These are phyloP conservation scores for Drosophila rhopaloa DNA, from an alignment of 1,140 invertebrate species.

Conservation along the genomic window DNA sequence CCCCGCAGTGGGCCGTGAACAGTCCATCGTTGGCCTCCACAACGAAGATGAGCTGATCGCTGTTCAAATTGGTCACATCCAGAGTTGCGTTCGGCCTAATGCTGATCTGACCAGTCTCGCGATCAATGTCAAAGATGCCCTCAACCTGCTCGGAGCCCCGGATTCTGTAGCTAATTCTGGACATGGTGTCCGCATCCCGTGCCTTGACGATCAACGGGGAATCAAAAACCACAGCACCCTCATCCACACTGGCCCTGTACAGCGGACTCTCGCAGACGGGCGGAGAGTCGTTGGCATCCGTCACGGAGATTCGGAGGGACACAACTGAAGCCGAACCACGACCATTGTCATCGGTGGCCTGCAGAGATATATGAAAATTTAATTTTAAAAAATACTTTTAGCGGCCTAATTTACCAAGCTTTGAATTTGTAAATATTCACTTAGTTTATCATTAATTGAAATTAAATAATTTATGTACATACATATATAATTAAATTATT, in stretches of 20 bases:
- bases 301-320: constrained; percentile 91
- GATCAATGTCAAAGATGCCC: constrained; percentile 78
- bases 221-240: constrained; percentile 93
- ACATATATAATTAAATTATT: too few species aligned
- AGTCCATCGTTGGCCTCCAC: constrained; percentile 90
- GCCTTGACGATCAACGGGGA: constrained; percentile 90
- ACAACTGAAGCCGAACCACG: constrained; percentile 90
- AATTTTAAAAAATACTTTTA: too few species aligned
- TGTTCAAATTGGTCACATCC: constrained; percentile 82
- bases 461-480: too few species aligned
- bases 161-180: constrained; percentile 89
- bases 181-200: constrained; percentile 91
- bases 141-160: constrained; percentile 72
- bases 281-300: constrained; percentile 94
- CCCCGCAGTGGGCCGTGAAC: constrained; percentile 88
- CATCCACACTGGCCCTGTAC: constrained; percentile 93
- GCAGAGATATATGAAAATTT: neutral
- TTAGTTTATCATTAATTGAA: too few species aligned
- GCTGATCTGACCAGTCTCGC: constrained; percentile 76
- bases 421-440: too few species aligned
- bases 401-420: too few species aligned
- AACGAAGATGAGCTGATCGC: constrained; percentile 74
- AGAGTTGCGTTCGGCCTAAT: constrained; percentile 75
- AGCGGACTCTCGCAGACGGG: constrained; percentile 90
- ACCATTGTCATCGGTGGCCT: constrained; percentile 94